These are phyloP conservation scores for Eremophila alpestris DNA, from an alignment of 2,797 vertebrate species.

Conservation along the genomic window DNA sequence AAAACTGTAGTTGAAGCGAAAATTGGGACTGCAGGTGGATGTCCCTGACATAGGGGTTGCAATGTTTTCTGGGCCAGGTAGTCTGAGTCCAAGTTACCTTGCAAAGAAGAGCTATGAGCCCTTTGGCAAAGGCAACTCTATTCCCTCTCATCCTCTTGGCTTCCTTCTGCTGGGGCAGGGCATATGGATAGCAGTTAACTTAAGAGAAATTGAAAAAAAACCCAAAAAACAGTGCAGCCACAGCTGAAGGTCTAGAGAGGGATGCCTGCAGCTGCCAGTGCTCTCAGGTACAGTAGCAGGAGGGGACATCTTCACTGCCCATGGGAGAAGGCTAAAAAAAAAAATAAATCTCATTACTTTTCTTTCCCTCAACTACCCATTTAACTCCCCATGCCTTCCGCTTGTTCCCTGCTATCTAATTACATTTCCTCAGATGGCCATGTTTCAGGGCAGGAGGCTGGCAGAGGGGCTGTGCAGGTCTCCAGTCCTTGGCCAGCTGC, in stretches of 20 bases:
- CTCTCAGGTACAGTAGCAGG: background rate
- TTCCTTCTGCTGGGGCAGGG: background rate
- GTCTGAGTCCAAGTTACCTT: background rate
- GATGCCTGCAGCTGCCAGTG: background rate
- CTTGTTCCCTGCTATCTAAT: background rate
- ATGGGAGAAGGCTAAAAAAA: background rate
- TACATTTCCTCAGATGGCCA: background rate
- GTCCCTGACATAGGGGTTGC: background rate
- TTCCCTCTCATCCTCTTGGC: background rate
- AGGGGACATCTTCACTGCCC: background rate
- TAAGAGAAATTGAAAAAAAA: background rate
- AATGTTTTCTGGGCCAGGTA: background rate
- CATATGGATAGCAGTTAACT: background rate
- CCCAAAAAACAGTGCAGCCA: background rate
- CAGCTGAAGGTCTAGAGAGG: background rate
- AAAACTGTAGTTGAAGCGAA: fast-evolving
- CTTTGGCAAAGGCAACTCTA: background rate
- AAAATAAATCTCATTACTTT: background rate
- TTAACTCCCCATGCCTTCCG: background rate
- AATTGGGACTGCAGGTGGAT: background rate
- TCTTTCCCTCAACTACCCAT: background rate
- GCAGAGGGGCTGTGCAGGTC: background rate
- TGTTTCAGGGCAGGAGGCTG: background rate
- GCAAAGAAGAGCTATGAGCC: background rate
- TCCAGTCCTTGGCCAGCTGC: background rate